Percentiles rank a stretch among this genome's conserved stretches.
Evolutionary conservation across 2,888 invertebrate genomes (phyloP).

Genomic region (Drosophila nigricruria): DNA sequence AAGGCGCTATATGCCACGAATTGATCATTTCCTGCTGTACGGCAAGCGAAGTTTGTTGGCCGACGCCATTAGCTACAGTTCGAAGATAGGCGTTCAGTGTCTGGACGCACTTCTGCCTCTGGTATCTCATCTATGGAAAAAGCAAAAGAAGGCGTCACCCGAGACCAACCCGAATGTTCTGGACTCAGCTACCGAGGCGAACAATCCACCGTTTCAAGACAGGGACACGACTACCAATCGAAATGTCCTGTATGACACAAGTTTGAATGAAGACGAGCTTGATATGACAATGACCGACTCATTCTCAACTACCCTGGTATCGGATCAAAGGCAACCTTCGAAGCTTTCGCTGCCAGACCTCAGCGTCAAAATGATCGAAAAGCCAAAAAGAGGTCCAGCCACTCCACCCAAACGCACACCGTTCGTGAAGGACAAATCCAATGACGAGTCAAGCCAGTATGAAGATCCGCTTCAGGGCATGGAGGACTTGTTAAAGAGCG

Average conservation of each 20-base stretch:
- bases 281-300: not conserved
- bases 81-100: slow-evolving; percentile 1
- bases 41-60: slow-evolving; percentile 46
- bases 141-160: rapidly evolving
- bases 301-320: not conserved
- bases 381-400: too few relatives aligned
- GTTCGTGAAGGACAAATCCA: slow-evolving; percentile 1
- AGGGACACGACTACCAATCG: not conserved
- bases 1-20: slow-evolving; percentile 32
- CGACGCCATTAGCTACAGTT: slow-evolving; percentile 10
- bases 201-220: not conserved
- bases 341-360: slow-evolving; percentile 28
- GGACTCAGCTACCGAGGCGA: not conserved
- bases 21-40: slow-evolving; percentile 55
- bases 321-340: not conserved
- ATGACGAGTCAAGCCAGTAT: not conserved
- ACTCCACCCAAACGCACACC: not conserved
- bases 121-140: slow-evolving; percentile 24
- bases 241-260: slow-evolving; percentile 14
- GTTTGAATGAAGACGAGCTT: slow-evolving; percentile 3
- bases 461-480: not conserved
- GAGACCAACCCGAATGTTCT: not conserved
- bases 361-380: slow-evolving; percentile 8
- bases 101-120: slow-evolving; percentile 14
- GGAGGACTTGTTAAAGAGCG: slow-evolving; percentile 16